Percentiles rank a stretch among this genome's conserved stretches.
phyloP scores from a whole-genome alignment of 2,888 invertebrate species.

The Aphodius sticticus region DNA sequence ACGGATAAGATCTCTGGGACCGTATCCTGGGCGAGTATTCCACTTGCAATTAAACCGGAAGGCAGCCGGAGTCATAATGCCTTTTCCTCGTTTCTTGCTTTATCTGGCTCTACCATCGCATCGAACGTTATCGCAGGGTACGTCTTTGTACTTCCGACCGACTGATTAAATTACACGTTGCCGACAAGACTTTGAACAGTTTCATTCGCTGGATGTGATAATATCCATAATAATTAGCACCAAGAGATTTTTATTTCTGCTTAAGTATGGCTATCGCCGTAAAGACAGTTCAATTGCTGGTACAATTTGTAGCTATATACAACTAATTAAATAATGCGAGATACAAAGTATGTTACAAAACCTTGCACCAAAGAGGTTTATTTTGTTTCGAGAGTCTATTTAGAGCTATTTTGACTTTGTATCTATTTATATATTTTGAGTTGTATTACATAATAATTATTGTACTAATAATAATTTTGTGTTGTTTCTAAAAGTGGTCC shows the following conservation, averaged over 20 bases:
- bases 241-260: not conserved
- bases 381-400: too few relatives aligned
- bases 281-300: too few relatives aligned
- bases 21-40: not conserved
- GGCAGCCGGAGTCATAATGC: not conserved
- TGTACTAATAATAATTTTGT: too few relatives aligned
- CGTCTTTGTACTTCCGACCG: not conserved
- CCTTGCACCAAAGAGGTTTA: too few relatives aligned
- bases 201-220: not conserved
- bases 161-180: not conserved
- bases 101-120: not conserved
- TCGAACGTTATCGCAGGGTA: not conserved
- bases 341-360: too few relatives aligned
- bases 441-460: too few relatives aligned
- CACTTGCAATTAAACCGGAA: constrained; percentile 4
- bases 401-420: too few relatives aligned
- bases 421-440: too few relatives aligned
- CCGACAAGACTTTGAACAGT: not conserved
- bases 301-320: too few relatives aligned
- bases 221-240: not conserved
- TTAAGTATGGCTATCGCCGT: not conserved
- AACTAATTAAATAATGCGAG: too few relatives aligned
- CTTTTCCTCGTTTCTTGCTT: not conserved
- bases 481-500: too few relatives aligned
- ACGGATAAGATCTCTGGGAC: not conserved